Base-by-base conservation (phyloP, 2,888 invertebrate genomes). In the Calliphora vomitoria region DNA sequence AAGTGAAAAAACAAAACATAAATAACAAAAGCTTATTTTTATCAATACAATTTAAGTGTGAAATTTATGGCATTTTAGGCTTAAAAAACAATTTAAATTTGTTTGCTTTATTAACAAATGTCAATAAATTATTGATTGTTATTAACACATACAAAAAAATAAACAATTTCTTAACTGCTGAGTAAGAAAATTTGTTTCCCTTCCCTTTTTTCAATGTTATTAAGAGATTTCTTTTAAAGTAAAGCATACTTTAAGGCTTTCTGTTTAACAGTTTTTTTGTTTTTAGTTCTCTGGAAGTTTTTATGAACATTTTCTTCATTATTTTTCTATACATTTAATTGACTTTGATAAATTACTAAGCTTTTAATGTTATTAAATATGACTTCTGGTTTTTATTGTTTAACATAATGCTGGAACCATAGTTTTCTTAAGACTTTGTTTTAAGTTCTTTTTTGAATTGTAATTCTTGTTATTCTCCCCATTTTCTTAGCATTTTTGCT, bases 351-450 rank as follows among this genome's bases (percentile, higher is more conserved):
- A 80, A 85, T 69, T 53, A 50, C 53, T 50, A 41, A 18, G 66
- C 47, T 15, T 50, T 20, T 85, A 85, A 85, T 80, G 80, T 62
- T 85, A 44, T 20, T 75, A 62, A 60, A 64, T 71, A 75, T 80
- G 62, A 85, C 74, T 75, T 80, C 62, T 80, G 74, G 53, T 69
- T 80, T 80, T 80, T 69, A 79, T 74, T 79, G 72, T 79, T 79
- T 69, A 38, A 72, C 55, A 35, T 20, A 18, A 50, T 53, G 6
- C 55, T 71, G 13, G 4, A 55, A 18, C 5, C 11, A 25, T 25
- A 58, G 25, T 58, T 58, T 25, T 58, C 20, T 55, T 20, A 4
- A 25, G 58, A 58, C 3, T 8, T 53, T 53, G 18, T 53, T 53
- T 1, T 8, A 53, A 6, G 18, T 53, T 53, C n/a, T 53, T 53